Base-by-base conservation (phyloP, 2,113 vertebrate genomes). In the Otocyon megalotis region DNA sequence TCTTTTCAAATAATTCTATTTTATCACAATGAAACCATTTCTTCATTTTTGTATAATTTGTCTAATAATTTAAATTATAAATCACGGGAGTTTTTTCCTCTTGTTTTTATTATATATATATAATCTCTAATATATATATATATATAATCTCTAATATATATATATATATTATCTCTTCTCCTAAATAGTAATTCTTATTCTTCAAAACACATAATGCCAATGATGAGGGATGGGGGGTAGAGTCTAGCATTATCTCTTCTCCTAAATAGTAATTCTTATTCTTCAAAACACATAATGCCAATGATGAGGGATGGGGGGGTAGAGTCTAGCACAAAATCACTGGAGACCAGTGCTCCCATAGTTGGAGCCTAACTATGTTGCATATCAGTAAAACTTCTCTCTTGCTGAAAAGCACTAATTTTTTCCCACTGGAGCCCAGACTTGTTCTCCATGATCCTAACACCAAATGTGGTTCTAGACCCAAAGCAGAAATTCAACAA, bases 1-100 rank as follows among this genome's bases (percentile, higher is more conserved):
- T 77, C 35, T 48, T 85, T 84, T 37, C 50, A 20, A 93, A 93
- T 8, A 74, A 76, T 28, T 37, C 60, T 54, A 7, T 53, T 77
- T 67, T 84, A 56, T 77, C 54, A 76, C 6, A 67, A 22, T n/a
- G 58, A 93, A 80, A 28, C 5, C 13, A 17, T 77, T 77, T 76
- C n/a, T 71, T 87, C 62, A 54, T 53, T 84, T 96, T 37, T 63
- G 7, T 69, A 56, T 4, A 79, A n/a, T 56, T 69, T 84, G 2
- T 80, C 77, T 74, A 95, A 62, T 74, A 82, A 88, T 35, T 54
- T 91, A 30, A 88, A 72, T 93, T 79, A 43, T 32, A 95, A 79
- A 93, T 19, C 54, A 77, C 13, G 10, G 60, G 26, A 89, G 35
- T 54, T 60, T 80, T 96, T 58, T 58, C 22, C 14, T 50, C 35